These are phyloP conservation scores for Triplophysa bombifrons DNA, from an alignment of 2,797 vertebrate genomes.

Conservation along the genomic window DNA sequence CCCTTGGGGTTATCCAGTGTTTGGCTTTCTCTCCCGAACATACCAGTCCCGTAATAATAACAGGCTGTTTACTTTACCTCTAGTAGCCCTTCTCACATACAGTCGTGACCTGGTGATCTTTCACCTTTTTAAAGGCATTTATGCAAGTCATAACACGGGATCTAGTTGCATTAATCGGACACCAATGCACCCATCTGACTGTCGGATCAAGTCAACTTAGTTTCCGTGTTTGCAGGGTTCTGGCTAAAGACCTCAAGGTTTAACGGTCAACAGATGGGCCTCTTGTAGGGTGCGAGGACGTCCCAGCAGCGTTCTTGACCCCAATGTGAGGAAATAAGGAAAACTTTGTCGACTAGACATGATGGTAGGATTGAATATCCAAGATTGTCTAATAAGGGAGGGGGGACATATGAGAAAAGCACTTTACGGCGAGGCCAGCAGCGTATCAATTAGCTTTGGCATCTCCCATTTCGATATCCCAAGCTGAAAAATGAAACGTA, in stretches of 20 bases:
- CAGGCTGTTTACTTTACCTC: slow-evolving; percentile 30
- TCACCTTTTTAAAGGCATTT: slow-evolving; percentile 50
- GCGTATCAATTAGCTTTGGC: slow-evolving; percentile 22
- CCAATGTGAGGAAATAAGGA: slow-evolving; percentile 40
- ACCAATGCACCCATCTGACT: slow-evolving; percentile 58
- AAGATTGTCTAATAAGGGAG: slow-evolving; percentile 15
- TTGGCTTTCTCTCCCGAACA: slow-evolving; percentile 4
- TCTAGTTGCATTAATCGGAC: slow-evolving; percentile 62
- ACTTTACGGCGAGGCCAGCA: slow-evolving; percentile 17
- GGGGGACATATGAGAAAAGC: slow-evolving; percentile 22
- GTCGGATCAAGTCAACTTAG: slow-evolving; percentile 52
- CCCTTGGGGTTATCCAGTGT: not conserved
- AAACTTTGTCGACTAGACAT: not conserved
- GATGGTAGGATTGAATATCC: slow-evolving; percentile 43
- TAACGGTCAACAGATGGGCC: slow-evolving; percentile 69
- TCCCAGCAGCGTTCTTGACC: slow-evolving; percentile 61
- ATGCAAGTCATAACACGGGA: slow-evolving; percentile 53
- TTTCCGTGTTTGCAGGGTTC: slow-evolving; percentile 69
- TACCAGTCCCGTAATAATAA: slow-evolving; percentile 13
- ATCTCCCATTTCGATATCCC: slow-evolving; percentile 38
- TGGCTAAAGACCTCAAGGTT: slow-evolving; percentile 65
- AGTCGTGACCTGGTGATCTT: slow-evolving; percentile 26
- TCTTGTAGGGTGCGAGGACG: slow-evolving; percentile 59
- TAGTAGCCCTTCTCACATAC: slow-evolving; percentile 17
- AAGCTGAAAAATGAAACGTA: slow-evolving; percentile 52